These are phyloP conservation scores for Nerophis lumbriciformis DNA, from an alignment of 2,113 vertebrate genomes.

Conservation along the genomic window DNA sequence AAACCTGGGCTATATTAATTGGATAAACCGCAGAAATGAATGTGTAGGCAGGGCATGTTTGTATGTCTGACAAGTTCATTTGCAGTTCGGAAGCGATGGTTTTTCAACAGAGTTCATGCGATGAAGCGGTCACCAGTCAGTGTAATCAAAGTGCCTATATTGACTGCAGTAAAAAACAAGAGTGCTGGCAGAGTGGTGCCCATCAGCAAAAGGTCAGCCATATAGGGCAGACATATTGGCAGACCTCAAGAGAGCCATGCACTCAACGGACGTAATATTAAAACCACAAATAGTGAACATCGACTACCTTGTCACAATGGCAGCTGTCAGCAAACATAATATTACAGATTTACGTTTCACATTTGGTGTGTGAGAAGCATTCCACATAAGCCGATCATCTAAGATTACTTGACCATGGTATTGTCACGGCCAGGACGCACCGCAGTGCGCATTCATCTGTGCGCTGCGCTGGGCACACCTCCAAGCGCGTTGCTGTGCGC, in stretches of 20 bases:
- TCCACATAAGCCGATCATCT: no score
- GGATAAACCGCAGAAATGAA: constrained; percentile 15
- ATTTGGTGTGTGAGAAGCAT: neutral
- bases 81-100: constrained; percentile 41
- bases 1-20: constrained; percentile 22
- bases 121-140: constrained; percentile 23
- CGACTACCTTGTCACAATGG: constrained; percentile 1
- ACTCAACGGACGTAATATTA: neutral
- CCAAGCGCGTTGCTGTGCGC: no score
- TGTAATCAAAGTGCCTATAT: constrained; percentile 42
- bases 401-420: no score
- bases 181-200: constrained; percentile 23
- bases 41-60: constrained; percentile 12
- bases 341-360: neutral
- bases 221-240: constrained; percentile 23
- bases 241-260: constrained; percentile 2
- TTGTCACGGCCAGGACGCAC: no score
- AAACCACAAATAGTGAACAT: constrained; percentile 2
- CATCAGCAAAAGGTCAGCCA: constrained; percentile 46
- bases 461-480: no score
- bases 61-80: constrained; percentile 24
- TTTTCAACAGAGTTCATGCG: constrained; percentile 41
- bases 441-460: no score
- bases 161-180: constrained; percentile 30
- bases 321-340: constrained; percentile 1